Evolutionary conservation across 1,140 invertebrate species (phyloP).

Genomic region (Teleopsis dalmanni): DNA sequence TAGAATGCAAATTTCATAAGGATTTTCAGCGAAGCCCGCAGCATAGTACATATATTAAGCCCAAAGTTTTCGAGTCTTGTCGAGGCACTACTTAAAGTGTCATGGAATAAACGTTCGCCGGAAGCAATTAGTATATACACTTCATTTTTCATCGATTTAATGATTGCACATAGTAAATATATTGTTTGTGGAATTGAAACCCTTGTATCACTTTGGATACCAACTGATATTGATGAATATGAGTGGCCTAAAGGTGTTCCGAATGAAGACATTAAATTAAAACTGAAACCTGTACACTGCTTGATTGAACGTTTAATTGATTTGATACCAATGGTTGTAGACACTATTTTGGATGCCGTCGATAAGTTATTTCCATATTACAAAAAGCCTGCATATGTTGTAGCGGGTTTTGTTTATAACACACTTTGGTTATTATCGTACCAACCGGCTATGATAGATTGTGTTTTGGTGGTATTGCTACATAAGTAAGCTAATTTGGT

Average conservation of each 20-base stretch:
- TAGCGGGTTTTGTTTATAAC: slow-evolving; percentile 58
- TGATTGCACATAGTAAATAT: slow-evolving; percentile 56
- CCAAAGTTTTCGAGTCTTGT: slow-evolving; percentile 51
- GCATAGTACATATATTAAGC: slow-evolving; percentile 52
- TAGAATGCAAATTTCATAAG: slow-evolving; percentile 52
- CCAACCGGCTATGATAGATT: slow-evolving; percentile 51
- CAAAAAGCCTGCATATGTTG: slow-evolving; percentile 48
- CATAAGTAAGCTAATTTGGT: slow-evolving; percentile 51
- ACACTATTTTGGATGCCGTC: slow-evolving; percentile 26
- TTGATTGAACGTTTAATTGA: slow-evolving; percentile 29
- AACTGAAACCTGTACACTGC: slow-evolving; percentile 27
- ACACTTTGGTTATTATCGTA: slow-evolving; percentile 58
- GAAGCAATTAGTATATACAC: slow-evolving; percentile 51
- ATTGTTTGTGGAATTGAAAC: slow-evolving; percentile 52
- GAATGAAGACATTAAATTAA: slow-evolving; percentile 24
- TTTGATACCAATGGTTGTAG: slow-evolving; percentile 34
- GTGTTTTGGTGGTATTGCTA: slow-evolving; percentile 59
- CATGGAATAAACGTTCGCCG: slow-evolving; percentile 49
- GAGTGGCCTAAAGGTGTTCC: slow-evolving; percentile 39
- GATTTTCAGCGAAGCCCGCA: slow-evolving; percentile 49
- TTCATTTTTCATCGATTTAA: slow-evolving; percentile 55
- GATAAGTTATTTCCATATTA: slow-evolving; percentile 55
- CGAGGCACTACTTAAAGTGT: slow-evolving; percentile 54
- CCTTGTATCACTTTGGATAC: slow-evolving; percentile 51
- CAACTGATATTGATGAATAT: slow-evolving; percentile 23